These are phyloP conservation scores for Sylvilagus floridanus DNA, from an alignment of 2,797 vertebrate species.

Conservation along the genomic window DNA sequence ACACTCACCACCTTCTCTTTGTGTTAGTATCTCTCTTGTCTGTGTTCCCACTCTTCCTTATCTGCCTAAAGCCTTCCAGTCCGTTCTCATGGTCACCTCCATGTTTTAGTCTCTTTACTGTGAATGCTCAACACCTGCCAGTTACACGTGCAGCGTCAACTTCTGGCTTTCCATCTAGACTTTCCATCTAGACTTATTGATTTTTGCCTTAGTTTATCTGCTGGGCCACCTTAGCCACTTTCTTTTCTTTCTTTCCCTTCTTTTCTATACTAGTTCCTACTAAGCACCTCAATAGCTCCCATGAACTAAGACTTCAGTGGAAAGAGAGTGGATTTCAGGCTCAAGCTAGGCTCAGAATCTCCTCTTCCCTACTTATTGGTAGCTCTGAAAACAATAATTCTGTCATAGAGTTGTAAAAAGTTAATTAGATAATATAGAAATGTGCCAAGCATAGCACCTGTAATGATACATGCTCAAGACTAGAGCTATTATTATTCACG, in stretches of 20 bases:
- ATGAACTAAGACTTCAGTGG: neutral
- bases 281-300: neutral
- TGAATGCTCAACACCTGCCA: neutral
- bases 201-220: neutral
- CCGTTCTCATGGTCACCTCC: neutral
- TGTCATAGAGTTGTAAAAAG: neutral
- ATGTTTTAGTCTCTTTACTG: neutral
- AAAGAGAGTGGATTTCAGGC: neutral
- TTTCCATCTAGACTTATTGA: neutral
- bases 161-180: neutral
- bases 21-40: slow-evolving; percentile 65
- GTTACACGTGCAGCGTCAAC: neutral
- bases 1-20: slow-evolving; percentile 76
- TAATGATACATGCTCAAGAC: neutral
- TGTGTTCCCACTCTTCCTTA: slow-evolving; percentile 56
- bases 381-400: slow-evolving; percentile 37
- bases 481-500: neutral
- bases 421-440: neutral
- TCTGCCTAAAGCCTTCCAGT: slow-evolving; percentile 40
- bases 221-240: neutral
- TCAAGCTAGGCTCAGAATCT: neutral
- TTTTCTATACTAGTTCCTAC: neutral
- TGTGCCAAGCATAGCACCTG: neutral
- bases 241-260: neutral
- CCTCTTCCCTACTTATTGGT: neutral